Evolutionary conservation across 2,888 invertebrate species (phyloP), one percentile per base, ranked within the genome.

Genomic region (Hirtodrosophila alboralis): DNA sequence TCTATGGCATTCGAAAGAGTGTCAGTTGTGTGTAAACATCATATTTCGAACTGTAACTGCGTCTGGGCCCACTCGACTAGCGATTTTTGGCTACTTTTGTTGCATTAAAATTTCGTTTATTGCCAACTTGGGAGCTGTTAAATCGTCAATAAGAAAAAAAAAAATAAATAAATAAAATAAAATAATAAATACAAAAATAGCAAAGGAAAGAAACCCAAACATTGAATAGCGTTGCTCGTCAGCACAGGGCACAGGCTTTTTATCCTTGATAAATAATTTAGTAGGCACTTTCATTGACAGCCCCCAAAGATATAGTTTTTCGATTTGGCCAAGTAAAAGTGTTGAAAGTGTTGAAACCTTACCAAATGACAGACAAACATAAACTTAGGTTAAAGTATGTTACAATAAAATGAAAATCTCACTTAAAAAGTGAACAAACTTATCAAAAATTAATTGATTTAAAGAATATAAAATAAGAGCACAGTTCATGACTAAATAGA

Each of bases 91-190:
- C 49, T 62, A 59, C 49, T 74, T 72, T 73, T 57, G 58, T 57
- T 59, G 69, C 72, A 78, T 79, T 85, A 68, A 83, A 85, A 80
- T 80, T 84, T 78, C 83, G 75, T 75, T 80, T 85, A 83, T 83
- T 63, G 73, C 61, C 85, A 64, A 59, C 79, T 62, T 51, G 80
- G 84, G 86, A 83, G 84, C 80, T 68, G 73, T 81, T 81, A 70
- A 73, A 70, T 71, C 77, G 74, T 71, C 67, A 67, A 79, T 58
- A 40, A 30, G 13, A 14, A 28, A 51, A 37, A 40, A 13, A 53
- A 52, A 34, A 30, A 37, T n/a, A 28, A 51, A 37, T 37, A 13
- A 53, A 52, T 30, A 30, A 37, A n/a, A n/a, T n/a, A n/a, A n/a
- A n/a, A n/a, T n/a, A n/a, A n/a, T n/a, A n/a, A n/a, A n/a, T n/a